These are phyloP conservation scores for Eumeta japonica DNA, from an alignment of 1,140 invertebrate species.

Conservation along the genomic window DNA sequence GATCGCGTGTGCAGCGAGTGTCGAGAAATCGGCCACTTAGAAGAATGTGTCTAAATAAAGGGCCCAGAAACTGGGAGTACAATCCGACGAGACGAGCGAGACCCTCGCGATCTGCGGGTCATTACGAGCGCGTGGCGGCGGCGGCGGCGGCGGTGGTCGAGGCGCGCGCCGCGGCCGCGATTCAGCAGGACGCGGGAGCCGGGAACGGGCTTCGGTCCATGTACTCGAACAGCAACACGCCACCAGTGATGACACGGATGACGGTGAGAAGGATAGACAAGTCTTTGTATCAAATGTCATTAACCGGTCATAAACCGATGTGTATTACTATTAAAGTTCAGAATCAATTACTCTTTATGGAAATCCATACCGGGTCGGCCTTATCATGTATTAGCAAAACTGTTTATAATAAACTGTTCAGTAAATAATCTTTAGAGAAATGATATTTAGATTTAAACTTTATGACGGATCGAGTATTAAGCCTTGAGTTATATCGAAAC, in stretches of 20 bases:
- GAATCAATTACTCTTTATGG: not conserved
- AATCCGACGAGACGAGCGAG: not conserved
- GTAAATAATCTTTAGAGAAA: not conserved
- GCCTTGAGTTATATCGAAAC: not conserved
- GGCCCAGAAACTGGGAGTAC: too few relatives aligned
- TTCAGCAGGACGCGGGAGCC: not conserved
- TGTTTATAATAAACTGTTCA: constrained; percentile 3
- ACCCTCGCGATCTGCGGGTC: too few relatives aligned
- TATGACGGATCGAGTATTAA: constrained; percentile 2
- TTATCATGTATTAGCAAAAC: constrained; percentile 6
- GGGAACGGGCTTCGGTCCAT: too few relatives aligned
- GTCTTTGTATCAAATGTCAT: constrained; percentile 4
- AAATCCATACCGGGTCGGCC: constrained; percentile 6
- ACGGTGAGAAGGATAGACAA: too few relatives aligned
- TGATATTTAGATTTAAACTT: constrained; percentile 5
- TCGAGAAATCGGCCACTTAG: constrained; percentile 1
- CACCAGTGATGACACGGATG: too few relatives aligned
- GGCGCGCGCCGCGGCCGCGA: not conserved
- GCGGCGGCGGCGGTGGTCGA: not conserved
- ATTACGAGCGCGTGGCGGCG: constrained; percentile 3
- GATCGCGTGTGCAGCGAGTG: constrained; percentile 1
- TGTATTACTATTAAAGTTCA: constrained; percentile 2
- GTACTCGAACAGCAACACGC: too few relatives aligned
- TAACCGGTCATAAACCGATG: constrained; percentile 5
- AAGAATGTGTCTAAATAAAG: too few relatives aligned